These are phyloP conservation scores for Megalurothrips usitatus DNA, from an alignment of 2,888 invertebrate genomes.

Conservation along the genomic window DNA sequence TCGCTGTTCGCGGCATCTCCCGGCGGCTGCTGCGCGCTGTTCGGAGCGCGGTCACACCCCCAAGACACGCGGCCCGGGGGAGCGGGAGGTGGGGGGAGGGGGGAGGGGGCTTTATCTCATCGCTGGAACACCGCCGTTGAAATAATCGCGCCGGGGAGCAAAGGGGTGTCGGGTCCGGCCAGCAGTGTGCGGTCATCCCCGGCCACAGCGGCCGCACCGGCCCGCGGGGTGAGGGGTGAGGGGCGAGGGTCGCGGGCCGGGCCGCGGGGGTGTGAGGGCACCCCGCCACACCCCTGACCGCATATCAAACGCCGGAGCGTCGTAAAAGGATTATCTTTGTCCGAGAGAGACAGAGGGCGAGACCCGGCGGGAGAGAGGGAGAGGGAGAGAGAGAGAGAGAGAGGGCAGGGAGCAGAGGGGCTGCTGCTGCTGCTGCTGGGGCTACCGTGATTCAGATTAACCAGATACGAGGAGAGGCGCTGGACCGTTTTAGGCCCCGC, in stretches of 20 bases:
- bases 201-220: too few relatives aligned
- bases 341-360: background rate
- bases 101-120: background rate
- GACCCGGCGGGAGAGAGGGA: background rate
- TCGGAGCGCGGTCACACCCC: too few relatives aligned
- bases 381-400: background rate
- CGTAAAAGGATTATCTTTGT: constrained; percentile 26
- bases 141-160: background rate
- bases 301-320: constrained; percentile 24
- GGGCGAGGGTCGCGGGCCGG: background rate
- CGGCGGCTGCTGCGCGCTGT: too few relatives aligned
- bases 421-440: background rate
- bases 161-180: constrained; percentile 5
- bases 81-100: background rate
- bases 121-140: background rate
- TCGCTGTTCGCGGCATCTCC: too few relatives aligned
- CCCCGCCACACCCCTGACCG: constrained; percentile 12
- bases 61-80: too few relatives aligned
- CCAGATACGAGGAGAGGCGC: constrained; percentile 15
- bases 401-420: background rate
- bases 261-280: too few relatives aligned
- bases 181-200: background rate
- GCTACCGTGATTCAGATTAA: constrained; percentile 23
- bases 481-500: constrained; percentile 23
- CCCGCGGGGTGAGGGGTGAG: background rate